Evolutionary conservation across 2,797 vertebrate species (phyloP), one percentile per base, ranked within the genome.

Genomic region (Sebastes steindachneri): DNA sequence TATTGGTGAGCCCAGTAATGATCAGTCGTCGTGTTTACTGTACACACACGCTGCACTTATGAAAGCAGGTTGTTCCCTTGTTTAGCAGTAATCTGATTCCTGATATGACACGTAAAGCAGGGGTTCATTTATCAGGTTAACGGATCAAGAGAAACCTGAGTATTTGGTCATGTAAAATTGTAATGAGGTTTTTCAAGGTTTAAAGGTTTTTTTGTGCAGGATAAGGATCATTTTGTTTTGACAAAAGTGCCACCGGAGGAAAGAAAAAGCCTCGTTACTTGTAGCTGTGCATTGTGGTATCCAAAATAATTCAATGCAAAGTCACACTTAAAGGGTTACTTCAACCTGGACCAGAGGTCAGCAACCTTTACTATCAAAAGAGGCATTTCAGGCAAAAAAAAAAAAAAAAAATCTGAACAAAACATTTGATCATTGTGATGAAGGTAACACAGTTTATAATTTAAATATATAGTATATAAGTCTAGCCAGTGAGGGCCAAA

Each of bases 41-140:
- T 75, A 59, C n/a, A 72, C 25, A 72, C 41, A 65, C 23, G 57
- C 33, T 31, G 26, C 55, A 28, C 1, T 7, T 35, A 15, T 7
- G 5, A 55, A 55, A 75, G 21, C 14, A 6, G 14, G 58, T 1
- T 12, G 68, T 31, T 75, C 45, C 31, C 5, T 33, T 69, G 31
- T 14, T 60, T 37, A 51, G 3, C n/a, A 41, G 57, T 64, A 59
- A 73, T 23, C 25, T 33, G 45, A 83, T 19, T 26, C 70, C 62
- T 76, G 12, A 63, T 70, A 60, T 55, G 19, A 31, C 28, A 68
- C 41, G 35, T 29, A 68, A 75, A 73, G 41, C 26, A 53, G 23
- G 21, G 4, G n/a, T 76, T 73, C 9, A 19, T 66, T 66, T 8
- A 62, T 68, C 33, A 67, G 41, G 1, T 31, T 63, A 17, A 14